Evolutionary conservation across 2,797 vertebrate genomes (phyloP).

Genomic region (Pterois miles): DNA sequence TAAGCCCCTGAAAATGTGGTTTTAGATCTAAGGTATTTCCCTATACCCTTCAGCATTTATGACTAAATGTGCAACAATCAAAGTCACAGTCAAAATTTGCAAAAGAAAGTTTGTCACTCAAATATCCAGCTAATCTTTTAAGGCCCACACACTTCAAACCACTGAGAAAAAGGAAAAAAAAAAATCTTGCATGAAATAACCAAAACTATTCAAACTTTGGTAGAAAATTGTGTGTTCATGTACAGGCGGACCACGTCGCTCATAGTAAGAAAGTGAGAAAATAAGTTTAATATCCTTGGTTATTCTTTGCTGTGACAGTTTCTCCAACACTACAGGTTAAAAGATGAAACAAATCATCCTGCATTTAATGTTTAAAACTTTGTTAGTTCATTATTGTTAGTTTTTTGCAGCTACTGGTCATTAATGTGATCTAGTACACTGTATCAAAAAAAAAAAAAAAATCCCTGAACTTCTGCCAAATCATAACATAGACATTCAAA

Average conservation of each 20-base stretch:
- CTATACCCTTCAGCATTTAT: not conserved
- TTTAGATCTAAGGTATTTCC: not conserved
- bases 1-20: not conserved
- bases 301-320: not conserved
- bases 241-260: not conserved
- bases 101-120: not conserved
- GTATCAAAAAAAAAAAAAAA: too few relatives aligned
- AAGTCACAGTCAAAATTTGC: not conserved
- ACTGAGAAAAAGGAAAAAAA: not conserved
- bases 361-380: not conserved
- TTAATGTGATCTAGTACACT: not conserved
- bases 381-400: accelerated
- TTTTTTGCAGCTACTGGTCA: not conserved
- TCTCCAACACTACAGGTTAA: not conserved
- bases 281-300: not conserved
- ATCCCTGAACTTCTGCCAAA: not conserved
- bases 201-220: not conserved
- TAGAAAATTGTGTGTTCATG: not conserved
- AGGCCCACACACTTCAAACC: not conserved
- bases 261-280: not conserved
- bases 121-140: not conserved
- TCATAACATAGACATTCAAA: not conserved
- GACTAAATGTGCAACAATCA: not conserved
- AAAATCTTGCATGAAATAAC: not conserved
- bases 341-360: not conserved